Evolutionary conservation across 2,888 invertebrate species (phyloP).

Genomic region (Apantesis nais): DNA sequence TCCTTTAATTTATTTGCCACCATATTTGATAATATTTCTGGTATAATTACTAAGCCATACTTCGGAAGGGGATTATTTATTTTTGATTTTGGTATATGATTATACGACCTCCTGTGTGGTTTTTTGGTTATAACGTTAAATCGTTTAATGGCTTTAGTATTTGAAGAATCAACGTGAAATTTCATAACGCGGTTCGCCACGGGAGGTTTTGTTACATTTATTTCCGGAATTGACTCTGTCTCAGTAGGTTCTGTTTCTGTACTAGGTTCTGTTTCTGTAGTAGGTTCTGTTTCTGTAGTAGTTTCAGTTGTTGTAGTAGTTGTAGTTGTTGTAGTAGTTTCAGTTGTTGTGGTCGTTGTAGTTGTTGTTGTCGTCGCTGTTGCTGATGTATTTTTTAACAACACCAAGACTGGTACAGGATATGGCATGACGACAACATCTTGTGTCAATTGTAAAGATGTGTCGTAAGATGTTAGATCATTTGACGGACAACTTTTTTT

Average conservation of each 20-base stretch:
- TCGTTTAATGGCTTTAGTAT: not conserved
- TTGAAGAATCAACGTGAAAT: not conserved
- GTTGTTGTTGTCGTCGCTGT: not conserved
- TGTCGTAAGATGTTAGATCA: not conserved
- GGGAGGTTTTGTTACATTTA: not conserved
- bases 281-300: not conserved
- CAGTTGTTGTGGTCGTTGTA: not conserved
- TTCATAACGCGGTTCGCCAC: not conserved
- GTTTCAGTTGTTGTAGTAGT: not conserved
- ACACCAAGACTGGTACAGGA: constrained; percentile 6
- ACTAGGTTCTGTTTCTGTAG: not conserved
- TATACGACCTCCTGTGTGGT: constrained; percentile 1
- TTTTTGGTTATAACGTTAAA: not conserved
- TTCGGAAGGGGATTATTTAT: not conserved
- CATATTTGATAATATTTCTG: constrained; percentile 3
- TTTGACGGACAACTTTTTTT: not conserved
- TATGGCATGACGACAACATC: constrained; percentile 7
- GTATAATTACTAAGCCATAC: constrained; percentile 1
- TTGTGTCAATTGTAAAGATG: not conserved
- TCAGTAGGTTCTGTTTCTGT: no score
- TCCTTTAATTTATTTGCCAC: constrained; percentile 3
- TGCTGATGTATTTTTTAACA: not conserved
- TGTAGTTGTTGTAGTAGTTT: not conserved
- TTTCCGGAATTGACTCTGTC: not conserved
- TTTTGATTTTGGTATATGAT: not conserved